A percentile compares a stretch with the other conserved stretches of the same genome.
Conservation (phyloP, 2,888 invertebrate species). For the Hemaris fuciformis region DNA sequence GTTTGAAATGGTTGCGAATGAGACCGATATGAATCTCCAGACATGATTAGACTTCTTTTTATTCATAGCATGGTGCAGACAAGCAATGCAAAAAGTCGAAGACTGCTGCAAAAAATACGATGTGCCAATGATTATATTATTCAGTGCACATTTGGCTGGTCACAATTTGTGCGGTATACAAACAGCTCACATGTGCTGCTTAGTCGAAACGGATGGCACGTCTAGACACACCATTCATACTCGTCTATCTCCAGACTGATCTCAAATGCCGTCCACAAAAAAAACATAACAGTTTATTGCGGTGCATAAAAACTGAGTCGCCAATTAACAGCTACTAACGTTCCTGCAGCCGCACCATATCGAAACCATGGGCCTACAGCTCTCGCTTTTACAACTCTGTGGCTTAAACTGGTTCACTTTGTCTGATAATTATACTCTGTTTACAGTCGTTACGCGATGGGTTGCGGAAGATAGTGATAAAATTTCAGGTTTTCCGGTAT, state of each 20-base stretch:
- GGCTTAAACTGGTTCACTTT: neutral
- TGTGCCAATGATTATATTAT: conserved; percentile 51
- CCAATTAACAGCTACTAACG: conserved; percentile 51
- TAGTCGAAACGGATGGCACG: conserved; percentile 56
- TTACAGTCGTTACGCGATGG: neutral
- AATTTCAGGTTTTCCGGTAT: neutral
- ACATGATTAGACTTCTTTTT: conserved; percentile 53
- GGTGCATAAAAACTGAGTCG: conserved; percentile 45
- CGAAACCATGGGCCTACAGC: neutral
- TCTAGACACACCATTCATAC: conserved; percentile 65
- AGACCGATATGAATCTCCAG: conserved; percentile 50
- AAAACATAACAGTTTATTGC: conserved; percentile 45
- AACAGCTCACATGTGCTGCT: conserved; percentile 46
- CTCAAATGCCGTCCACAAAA: conserved; percentile 50
- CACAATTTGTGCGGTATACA: conserved; percentile 40
- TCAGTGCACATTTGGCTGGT: conserved; percentile 54
- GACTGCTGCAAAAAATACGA: conserved; percentile 45
- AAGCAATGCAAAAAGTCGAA: conserved; percentile 42
- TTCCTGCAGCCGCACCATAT: conserved; percentile 24
- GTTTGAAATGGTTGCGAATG: conserved; percentile 40
- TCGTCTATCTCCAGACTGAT: conserved; percentile 62
- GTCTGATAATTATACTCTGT: neutral
- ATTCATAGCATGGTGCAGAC: conserved; percentile 47
- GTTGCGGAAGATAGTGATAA: neutral
- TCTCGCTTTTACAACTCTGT: neutral